phyloP scores from a whole-genome alignment of 2,888 invertebrate genomes.

The Parasteatoda lunata region DNA sequence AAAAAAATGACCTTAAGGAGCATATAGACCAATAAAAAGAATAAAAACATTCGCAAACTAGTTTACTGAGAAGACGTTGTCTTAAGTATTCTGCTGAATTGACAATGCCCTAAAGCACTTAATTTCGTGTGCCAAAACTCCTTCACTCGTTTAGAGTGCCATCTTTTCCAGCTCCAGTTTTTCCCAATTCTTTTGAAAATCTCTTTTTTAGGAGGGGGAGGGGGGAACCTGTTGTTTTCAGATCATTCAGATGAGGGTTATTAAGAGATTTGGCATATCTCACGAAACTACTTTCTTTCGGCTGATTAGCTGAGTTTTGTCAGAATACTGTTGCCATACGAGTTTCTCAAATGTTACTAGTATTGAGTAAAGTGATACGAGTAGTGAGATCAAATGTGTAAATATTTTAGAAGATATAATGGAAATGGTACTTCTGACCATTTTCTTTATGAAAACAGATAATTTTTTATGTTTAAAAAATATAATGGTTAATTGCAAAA shows the following conservation, averaged over 20 bases:
- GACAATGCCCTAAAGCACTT: constrained; percentile 49
- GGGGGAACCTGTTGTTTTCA: background rate
- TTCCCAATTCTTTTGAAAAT: constrained; percentile 27
- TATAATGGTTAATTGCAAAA: no score
- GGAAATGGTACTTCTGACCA: no score
- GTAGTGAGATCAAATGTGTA: no score
- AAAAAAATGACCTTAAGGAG: no score
- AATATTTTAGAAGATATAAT: no score
- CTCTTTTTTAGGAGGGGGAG: no score
- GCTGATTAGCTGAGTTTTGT: constrained; percentile 23
- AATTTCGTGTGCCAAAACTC: constrained; percentile 39
- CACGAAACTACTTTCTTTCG: constrained; percentile 1
- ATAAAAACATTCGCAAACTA: constrained; percentile 33
- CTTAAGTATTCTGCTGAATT: constrained; percentile 55
- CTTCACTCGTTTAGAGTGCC: constrained; percentile 26
- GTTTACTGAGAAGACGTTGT: constrained; percentile 50
- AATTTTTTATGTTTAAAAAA: no score
- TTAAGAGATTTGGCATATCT: constrained; percentile 27
- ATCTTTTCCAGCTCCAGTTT: constrained; percentile 21
- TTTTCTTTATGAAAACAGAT: no score
- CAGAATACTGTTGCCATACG: constrained; percentile 19
- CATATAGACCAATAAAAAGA: background rate
- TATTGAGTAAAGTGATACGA: background rate
- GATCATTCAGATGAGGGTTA: constrained; percentile 42
- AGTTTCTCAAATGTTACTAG: background rate